These are phyloP conservation scores for Halocynthia roretzi DNA, from an alignment of 23 tunicate genomes.

Conservation along the genomic window DNA sequence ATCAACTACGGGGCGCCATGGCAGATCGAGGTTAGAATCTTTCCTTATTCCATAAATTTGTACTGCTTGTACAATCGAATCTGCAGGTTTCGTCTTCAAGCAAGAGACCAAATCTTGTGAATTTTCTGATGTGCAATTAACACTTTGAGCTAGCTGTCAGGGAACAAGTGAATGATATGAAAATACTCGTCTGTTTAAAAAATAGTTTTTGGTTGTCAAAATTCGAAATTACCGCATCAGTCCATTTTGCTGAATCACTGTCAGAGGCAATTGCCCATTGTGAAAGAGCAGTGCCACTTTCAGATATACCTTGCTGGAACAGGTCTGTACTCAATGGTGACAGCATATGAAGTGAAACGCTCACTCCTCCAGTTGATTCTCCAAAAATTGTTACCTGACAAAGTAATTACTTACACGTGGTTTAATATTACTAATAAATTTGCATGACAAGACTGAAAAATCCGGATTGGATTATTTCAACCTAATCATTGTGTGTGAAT, in stretches of 20 bases:
- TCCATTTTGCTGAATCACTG: too few species aligned
- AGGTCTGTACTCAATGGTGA: constrained; percentile 44
- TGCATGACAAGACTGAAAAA: background rate
- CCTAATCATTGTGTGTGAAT: background rate
- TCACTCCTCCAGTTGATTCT: constrained; percentile 45
- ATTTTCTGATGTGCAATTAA: constrained; percentile 38
- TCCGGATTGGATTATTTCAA: background rate
- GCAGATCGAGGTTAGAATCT: constrained; percentile 19
- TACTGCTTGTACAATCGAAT: constrained; percentile 26
- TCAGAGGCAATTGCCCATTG: constrained; percentile 26
- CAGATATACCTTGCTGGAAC: constrained; percentile 49
- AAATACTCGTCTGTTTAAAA: too few species aligned
- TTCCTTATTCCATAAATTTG: constrained; percentile 10
- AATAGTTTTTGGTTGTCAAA: too few species aligned
- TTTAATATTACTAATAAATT: background rate
- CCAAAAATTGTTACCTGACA: constrained; percentile 53
- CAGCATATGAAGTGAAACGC: constrained; percentile 33
- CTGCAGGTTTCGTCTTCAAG: constrained; percentile 20
- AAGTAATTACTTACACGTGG: background rate
- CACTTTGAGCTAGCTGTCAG: constrained; percentile 7
- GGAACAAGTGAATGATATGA: too few species aligned
- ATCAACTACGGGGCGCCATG: constrained; percentile 53
- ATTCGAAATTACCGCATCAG: too few species aligned
- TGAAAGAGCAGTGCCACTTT: constrained; percentile 56
- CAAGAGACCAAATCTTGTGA: constrained; percentile 27